Conservation (phyloP, 2,797 vertebrate genomes). For the Spinibarbus caldwelli region DNA sequence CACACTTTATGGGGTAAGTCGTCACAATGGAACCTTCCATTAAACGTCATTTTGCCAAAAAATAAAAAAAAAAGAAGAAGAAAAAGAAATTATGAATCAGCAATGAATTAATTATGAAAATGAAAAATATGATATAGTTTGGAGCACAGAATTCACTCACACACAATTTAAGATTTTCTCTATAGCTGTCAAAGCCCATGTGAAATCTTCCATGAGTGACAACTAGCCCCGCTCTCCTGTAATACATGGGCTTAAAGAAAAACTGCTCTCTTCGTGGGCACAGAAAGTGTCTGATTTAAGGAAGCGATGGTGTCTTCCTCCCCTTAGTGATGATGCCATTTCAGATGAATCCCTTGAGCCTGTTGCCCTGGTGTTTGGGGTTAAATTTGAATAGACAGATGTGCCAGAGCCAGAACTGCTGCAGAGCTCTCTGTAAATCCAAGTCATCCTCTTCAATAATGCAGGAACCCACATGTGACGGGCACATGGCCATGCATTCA, state of each 20-base stretch:
- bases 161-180: neutral
- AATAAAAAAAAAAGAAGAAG: too few species aligned
- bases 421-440: slow-evolving; percentile 50
- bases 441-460: slow-evolving; percentile 62
- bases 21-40: neutral
- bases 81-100: too few species aligned
- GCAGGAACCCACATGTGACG: slow-evolving; percentile 57
- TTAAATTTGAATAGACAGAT: slow-evolving; percentile 61
- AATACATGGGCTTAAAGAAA: neutral
- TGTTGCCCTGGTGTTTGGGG: slow-evolving; percentile 47
- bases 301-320: neutral
- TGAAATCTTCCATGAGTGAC: neutral
- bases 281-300: neutral
- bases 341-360: slow-evolving; percentile 33
- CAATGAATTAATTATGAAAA: neutral
- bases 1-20: neutral
- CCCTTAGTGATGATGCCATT: slow-evolving; percentile 24
- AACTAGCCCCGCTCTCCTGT: neutral
- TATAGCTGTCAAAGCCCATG: neutral
- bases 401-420: slow-evolving; percentile 42
- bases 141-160: neutral
- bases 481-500: slow-evolving; percentile 55
- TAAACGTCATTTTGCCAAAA: neutral
- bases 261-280: neutral
- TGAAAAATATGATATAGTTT: neutral